Conservation (phyloP, 2,113 vertebrate species). For the Aspiorhynchus laticeps region DNA sequence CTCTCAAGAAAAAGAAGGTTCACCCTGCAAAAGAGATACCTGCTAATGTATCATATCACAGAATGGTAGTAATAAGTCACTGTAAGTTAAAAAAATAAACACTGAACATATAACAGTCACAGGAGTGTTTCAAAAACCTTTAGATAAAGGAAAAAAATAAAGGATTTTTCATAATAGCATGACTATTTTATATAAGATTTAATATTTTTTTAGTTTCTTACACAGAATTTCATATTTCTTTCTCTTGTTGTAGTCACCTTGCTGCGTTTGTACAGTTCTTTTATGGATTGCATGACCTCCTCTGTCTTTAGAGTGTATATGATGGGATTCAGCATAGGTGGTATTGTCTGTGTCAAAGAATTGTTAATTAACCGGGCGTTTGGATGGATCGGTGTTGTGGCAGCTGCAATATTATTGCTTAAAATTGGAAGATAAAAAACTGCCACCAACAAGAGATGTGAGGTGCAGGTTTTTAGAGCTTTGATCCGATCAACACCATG, state of each 20-base stretch:
- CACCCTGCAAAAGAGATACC: background rate
- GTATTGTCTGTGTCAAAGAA: background rate
- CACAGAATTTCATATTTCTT: background rate
- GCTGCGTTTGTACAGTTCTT: background rate
- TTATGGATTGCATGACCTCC: background rate
- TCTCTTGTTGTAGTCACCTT: background rate
- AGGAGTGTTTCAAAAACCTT: background rate
- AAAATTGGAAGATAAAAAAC: slow-evolving; percentile 48
- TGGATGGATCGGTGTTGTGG: background rate
- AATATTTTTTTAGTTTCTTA: too few relatives aligned
- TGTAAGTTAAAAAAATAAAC: background rate
- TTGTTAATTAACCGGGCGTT: slow-evolving; percentile 10
- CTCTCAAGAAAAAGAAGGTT: background rate
- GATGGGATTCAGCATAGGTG: background rate
- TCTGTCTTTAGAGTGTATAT: slow-evolving; percentile 9
- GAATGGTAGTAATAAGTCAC: background rate
- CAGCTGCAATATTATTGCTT: slow-evolving; percentile 6
- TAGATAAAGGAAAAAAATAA: background rate
- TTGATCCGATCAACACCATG: slow-evolving; percentile 29
- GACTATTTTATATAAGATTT: background rate
- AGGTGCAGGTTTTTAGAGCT: slow-evolving; percentile 50
- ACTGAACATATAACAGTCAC: background rate
- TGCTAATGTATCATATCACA: background rate
- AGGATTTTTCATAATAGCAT: background rate
- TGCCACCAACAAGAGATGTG: slow-evolving; percentile 49